Evolutionary conservation across 1,140 invertebrate genomes (phyloP).

Genomic region (Drosophila novamexicana): DNA sequence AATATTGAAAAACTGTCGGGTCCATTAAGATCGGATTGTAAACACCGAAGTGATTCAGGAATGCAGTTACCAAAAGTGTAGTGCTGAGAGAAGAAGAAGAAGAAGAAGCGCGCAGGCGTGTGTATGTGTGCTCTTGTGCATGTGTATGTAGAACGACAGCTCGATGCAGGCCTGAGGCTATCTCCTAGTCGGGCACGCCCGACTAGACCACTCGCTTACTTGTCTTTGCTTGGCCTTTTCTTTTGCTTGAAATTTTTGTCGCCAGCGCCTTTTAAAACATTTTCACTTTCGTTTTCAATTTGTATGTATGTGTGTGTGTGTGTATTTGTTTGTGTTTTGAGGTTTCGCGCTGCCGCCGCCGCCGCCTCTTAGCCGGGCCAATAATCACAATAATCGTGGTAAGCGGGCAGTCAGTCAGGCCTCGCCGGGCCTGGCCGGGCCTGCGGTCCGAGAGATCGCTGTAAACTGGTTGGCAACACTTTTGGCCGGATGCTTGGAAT

Average conservation of each 20-base stretch:
- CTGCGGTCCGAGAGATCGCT: constrained; percentile 27
- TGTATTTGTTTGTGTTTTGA: not conserved
- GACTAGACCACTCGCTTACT: constrained; percentile 4
- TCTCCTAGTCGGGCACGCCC: too few species aligned
- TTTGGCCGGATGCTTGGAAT: constrained; percentile 57
- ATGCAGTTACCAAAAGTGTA: too few species aligned
- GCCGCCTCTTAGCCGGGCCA: constrained; percentile 41
- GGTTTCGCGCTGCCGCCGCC: not conserved
- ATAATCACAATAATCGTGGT: constrained; percentile 81
- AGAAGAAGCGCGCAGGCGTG: too few species aligned
- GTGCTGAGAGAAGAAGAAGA: too few species aligned
- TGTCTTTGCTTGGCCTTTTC: constrained; percentile 17
- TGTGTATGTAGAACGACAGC: too few species aligned
- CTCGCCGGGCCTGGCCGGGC: constrained; percentile 2
- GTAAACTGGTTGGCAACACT: constrained; percentile 41
- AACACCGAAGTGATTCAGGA: too few species aligned
- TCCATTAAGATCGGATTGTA: too few species aligned
- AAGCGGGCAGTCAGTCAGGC: constrained; percentile 75
- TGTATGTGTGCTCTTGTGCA: too few species aligned
- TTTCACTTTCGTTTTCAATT: constrained; percentile 81
- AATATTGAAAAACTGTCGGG: too few species aligned
- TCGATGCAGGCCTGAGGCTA: too few species aligned
- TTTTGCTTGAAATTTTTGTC: constrained; percentile 12
- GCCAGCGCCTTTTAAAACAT: constrained; percentile 50
- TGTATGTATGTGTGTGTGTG: constrained; percentile 45